A percentile compares a stretch with the other conserved stretches of the same genome.
phyloP scores from a whole-genome alignment of 2,888 invertebrate species.

The Eupithecia dodoneata region DNA sequence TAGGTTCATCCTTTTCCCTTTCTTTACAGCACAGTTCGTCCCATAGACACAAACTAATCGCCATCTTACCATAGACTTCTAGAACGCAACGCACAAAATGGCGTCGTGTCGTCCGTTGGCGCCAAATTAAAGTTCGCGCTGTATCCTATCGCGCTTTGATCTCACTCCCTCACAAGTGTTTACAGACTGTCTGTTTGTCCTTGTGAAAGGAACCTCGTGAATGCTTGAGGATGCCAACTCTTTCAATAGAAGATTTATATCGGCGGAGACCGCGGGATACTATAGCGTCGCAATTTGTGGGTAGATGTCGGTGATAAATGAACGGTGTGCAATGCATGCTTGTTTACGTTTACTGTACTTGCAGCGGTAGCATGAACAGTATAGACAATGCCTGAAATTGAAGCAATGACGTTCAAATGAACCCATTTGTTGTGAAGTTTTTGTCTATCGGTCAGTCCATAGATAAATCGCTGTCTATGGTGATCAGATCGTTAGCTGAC shows the following conservation, averaged over 20 bases:
- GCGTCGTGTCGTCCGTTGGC: slow-evolving; percentile 73
- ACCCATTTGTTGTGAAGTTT: neutral
- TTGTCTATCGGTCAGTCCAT: neutral
- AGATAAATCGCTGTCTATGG: neutral
- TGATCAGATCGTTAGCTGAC: neutral
- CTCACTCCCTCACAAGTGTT: slow-evolving; percentile 76
- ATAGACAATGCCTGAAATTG: neutral
- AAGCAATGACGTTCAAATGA: neutral
- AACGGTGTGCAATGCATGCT: slow-evolving; percentile 19
- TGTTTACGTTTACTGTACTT: slow-evolving; percentile 14
- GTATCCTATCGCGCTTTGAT: slow-evolving; percentile 82
- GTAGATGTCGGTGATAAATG: slow-evolving; percentile 73
- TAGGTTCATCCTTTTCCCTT: neutral
- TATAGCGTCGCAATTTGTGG: slow-evolving; percentile 81
- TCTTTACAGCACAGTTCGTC: neutral
- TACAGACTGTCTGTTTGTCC: slow-evolving; percentile 77
- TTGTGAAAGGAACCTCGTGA: slow-evolving; percentile 71
- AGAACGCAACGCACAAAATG: slow-evolving; percentile 67
- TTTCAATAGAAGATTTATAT: slow-evolving; percentile 81
- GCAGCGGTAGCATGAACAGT: neutral
- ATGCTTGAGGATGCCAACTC: slow-evolving; percentile 65
- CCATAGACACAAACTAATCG: neutral
- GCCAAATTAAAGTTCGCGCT: slow-evolving; percentile 78
- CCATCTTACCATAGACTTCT: slow-evolving; percentile 16
- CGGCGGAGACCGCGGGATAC: slow-evolving; percentile 65